Conservation (phyloP, 2,888 invertebrate species). For the Erynnis tages region DNA sequence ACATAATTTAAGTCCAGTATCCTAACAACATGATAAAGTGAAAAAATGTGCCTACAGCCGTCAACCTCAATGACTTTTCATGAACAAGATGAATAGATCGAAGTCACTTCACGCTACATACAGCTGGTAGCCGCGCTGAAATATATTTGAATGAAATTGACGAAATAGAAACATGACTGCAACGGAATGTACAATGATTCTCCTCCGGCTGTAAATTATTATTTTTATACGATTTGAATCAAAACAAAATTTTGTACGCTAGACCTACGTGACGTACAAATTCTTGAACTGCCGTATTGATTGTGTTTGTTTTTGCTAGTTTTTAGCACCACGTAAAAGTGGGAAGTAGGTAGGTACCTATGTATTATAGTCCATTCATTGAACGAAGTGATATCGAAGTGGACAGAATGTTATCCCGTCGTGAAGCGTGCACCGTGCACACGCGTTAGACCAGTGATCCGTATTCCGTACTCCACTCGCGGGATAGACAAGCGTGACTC, state of each 20-base stretch:
- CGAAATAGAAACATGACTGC: background rate
- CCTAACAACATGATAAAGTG: background rate
- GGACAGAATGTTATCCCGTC: constrained; percentile 18
- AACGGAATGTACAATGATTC: background rate
- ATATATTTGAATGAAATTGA: background rate
- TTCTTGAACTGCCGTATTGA: no score
- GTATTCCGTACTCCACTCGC: constrained; percentile 48
- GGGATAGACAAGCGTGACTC: constrained; percentile 66
- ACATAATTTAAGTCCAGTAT: no score
- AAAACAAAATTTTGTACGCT: no score
- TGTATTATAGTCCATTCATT: constrained; percentile 15
- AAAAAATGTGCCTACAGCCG: background rate
- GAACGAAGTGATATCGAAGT: constrained; percentile 6
- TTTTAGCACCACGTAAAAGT: background rate
- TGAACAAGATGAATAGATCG: background rate
- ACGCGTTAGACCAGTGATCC: constrained; percentile 53
- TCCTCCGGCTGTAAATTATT: no score
- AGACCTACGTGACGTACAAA: no score
- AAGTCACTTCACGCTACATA: background rate
- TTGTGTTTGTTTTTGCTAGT: background rate
- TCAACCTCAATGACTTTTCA: background rate
- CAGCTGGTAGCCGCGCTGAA: background rate
- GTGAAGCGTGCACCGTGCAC: constrained; percentile 22
- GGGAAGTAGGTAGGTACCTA: background rate
- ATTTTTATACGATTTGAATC: no score